Evolutionary conservation across 2,888 invertebrate genomes (phyloP).

Genomic region (Adineta ricciae): DNA sequence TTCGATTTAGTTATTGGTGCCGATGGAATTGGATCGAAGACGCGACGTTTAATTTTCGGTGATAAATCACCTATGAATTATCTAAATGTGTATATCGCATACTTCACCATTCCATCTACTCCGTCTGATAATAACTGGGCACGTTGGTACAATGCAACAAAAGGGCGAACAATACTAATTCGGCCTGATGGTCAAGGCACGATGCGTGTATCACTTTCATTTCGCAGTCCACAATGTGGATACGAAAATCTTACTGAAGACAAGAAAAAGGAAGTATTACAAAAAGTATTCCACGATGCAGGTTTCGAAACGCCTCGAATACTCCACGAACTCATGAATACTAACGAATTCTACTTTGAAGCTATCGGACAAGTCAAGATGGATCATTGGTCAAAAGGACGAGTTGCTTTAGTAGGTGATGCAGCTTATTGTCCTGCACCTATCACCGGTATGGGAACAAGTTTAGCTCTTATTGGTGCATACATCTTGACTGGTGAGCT

Average conservation of each 20-base stretch:
- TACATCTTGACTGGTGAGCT: too few relatives aligned
- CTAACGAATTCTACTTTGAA: not conserved
- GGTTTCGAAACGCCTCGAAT: not conserved
- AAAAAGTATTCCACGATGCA: not conserved
- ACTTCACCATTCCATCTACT: not conserved
- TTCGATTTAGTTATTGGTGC: not conserved
- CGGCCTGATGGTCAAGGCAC: not conserved
- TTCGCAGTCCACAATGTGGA: not conserved
- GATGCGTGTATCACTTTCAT: not conserved
- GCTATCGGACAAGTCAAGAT: not conserved
- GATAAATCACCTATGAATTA: not conserved
- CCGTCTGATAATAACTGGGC: not conserved
- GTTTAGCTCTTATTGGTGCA: too few relatives aligned
- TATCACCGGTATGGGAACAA: not conserved
- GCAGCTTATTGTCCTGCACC: not conserved
- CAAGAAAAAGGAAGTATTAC: not conserved
- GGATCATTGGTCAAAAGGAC: not conserved
- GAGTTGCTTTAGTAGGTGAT: not conserved
- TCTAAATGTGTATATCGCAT: not conserved
- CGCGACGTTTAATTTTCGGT: not conserved
- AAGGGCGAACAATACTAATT: constrained; percentile 7
- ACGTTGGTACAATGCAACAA: not conserved
- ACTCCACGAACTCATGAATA: not conserved
- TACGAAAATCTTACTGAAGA: not conserved
- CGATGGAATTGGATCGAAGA: not conserved